phyloP scores from a whole-genome alignment of 2,888 invertebrate genomes.

The Suillia variegata region DNA sequence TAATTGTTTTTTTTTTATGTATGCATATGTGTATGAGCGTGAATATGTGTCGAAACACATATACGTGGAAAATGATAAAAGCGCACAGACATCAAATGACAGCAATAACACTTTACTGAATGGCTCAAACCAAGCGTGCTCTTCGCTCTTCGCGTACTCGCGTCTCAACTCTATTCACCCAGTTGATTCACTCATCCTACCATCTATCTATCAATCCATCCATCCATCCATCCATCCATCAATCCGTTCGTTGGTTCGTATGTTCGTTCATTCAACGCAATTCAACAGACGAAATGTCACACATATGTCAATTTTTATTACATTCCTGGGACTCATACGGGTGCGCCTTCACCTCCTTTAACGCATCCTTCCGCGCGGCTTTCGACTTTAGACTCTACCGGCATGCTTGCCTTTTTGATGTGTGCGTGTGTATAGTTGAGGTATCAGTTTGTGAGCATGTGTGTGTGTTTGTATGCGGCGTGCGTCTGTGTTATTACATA shows the following conservation, averaged over 20 bases:
- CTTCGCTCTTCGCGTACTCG: no score
- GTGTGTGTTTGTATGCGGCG: background rate
- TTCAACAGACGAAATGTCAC: conserved; percentile 19
- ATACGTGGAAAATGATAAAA: background rate
- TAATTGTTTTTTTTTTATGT: no score
- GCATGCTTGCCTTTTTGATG: no score
- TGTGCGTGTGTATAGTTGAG: background rate
- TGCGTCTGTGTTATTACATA: conserved; percentile 6
- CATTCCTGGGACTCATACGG: conserved; percentile 11
- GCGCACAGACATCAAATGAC: background rate
- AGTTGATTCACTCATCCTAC: background rate
- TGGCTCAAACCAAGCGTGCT: background rate
- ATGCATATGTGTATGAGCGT: background rate
- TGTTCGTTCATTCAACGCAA: conserved; percentile 1
- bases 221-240: background rate
- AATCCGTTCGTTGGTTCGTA: no score
- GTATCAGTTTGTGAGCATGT: background rate
- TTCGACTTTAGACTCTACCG: no score
- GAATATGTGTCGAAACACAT: background rate
- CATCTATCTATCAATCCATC: background rate
- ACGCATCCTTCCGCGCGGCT: background rate
- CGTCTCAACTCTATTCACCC: no score
- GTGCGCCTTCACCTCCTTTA: background rate
- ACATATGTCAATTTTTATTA: conserved; percentile 28
- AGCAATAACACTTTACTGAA: background rate